Base-by-base conservation (phyloP, 2,113 vertebrate species). In the Baryphthengus martii region DNA sequence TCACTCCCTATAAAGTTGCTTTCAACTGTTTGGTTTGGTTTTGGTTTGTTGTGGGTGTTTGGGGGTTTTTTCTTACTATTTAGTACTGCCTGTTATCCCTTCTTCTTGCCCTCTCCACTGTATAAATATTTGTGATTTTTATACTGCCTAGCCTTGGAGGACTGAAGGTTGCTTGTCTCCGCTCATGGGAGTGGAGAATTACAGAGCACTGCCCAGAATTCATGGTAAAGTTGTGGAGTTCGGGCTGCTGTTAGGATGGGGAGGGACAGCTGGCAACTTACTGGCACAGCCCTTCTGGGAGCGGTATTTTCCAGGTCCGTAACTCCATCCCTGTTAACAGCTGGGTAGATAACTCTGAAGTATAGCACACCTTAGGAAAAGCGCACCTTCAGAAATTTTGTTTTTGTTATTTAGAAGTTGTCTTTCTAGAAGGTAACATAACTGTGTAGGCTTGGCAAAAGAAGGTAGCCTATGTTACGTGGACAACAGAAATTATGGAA, bases 1-100 rank as follows among this genome's bases (percentile, higher is more conserved):
- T 90, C 50, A 37, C 63, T 88, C 75, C 67, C 49, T 88, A 49
- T 83, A 71, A 96, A 96, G 65, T 82, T 80, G 42, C 42, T 94
- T 95, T 93, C 65, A 95, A 77, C 23, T 45, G 10, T 44, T 95
- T 72, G 6, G 0, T 23, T 50, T 87, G 61, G 65, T 25, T n/a
- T 66, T 66, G 40, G 14, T 74, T 94, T 63, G 35, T 61, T 59
- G 20, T 12, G 44, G 44, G 44, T 44, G 44, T 47, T 47, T 47
- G 14, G 14, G 45, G 45, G 45, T 47, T 9, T 49, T 75, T 94
- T 77, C 28, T 81, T 90, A n/a, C n/a, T n/a, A 33, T 62, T 88
- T 75, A 71, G 6, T 68, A 39, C 40, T 83, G 49, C 39, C 71
- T 79, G 26, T 83, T 85, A 62, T 53, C 29, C 39, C 50, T 83